phyloP scores from a whole-genome alignment of 1,140 invertebrate species.

The Drosophila simulans region DNA sequence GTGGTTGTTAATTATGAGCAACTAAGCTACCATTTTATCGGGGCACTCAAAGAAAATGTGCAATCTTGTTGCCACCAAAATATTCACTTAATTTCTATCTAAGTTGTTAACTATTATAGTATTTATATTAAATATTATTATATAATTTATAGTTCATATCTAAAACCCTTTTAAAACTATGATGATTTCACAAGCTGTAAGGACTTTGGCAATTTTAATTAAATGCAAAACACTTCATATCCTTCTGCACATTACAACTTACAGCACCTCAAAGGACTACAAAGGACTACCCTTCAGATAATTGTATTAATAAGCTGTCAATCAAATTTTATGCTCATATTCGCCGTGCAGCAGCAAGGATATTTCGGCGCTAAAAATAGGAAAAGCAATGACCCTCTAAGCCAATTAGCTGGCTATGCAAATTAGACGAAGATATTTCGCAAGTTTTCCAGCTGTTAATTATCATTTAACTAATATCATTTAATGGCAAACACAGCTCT shows the following conservation, averaged over 20 bases:
- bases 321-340: background rate
- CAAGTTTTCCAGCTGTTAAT: conserved; percentile 69
- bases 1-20: conserved; percentile 65
- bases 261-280: too few relatives aligned
- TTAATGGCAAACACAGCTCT: conserved; percentile 76
- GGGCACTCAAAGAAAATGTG: background rate
- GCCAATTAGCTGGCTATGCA: conserved; percentile 74
- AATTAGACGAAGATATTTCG: conserved; percentile 54
- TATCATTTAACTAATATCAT: conserved; percentile 75
- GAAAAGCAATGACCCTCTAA: conserved; percentile 69
- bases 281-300: too few relatives aligned
- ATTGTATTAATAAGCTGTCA: conserved; percentile 1
- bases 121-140: too few relatives aligned
- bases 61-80: too few relatives aligned
- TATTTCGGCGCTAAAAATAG: conserved; percentile 32
- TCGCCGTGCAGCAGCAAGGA: background rate
- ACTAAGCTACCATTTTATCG: conserved; percentile 15
- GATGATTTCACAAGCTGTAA: too few relatives aligned
- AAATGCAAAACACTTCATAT: too few relatives aligned
- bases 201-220: too few relatives aligned
- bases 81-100: too few relatives aligned
- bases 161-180: too few relatives aligned
- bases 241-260: too few relatives aligned
- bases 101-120: too few relatives aligned
- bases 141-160: too few relatives aligned